Evolutionary conservation across 2,113 vertebrate species (phyloP).

Genomic region (Apteryx mantelli): DNA sequence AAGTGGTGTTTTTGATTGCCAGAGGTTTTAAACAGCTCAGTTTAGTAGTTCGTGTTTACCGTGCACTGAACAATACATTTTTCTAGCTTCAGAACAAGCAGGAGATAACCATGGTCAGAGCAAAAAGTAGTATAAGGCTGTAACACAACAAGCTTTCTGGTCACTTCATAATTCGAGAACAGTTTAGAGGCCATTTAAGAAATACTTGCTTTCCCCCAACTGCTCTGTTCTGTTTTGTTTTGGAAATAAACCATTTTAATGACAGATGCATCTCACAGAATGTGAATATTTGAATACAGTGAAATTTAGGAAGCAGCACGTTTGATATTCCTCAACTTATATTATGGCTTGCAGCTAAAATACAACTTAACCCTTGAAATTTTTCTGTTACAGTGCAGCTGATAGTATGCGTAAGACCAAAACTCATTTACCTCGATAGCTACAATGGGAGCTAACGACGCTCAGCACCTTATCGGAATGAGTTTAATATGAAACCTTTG

Average conservation of each 20-base stretch:
- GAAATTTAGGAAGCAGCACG: background rate
- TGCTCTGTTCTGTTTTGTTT: background rate
- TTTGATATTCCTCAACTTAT: background rate
- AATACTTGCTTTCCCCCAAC: background rate
- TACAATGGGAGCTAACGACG: background rate
- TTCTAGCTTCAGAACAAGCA: slow-evolving; percentile 46
- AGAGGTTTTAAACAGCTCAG: slow-evolving; percentile 43
- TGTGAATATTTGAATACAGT: background rate
- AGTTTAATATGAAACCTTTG: background rate
- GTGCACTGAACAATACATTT: background rate
- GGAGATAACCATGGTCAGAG: slow-evolving; percentile 13
- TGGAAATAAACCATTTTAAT: slow-evolving; percentile 1
- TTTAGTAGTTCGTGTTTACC: slow-evolving; percentile 48
- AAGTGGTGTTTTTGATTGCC: slow-evolving; percentile 2
- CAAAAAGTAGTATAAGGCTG: background rate
- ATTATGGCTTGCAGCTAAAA: background rate
- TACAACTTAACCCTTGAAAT: background rate
- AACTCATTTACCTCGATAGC: background rate
- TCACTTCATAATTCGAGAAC: background rate
- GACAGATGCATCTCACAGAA: background rate
- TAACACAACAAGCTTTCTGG: background rate
- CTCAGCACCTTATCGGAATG: background rate
- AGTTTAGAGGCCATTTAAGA: background rate
- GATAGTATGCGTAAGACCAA: background rate
- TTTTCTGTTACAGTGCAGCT: background rate